Conservation (phyloP, 37 sponge, comb jelly and placozoan species). For the Bolinopsis microptera region DNA sequence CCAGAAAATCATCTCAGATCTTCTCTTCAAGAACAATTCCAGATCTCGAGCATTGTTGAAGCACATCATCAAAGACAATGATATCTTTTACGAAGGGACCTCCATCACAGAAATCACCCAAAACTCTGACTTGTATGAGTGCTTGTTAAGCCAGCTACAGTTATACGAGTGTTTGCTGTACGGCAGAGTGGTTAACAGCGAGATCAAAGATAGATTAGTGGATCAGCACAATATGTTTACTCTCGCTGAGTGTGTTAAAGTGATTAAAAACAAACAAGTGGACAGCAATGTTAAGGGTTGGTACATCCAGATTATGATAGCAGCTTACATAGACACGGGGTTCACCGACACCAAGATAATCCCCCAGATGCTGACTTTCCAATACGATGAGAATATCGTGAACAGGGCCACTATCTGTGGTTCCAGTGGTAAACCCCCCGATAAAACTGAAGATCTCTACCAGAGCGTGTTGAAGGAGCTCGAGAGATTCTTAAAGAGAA, state of each 20-base stretch:
- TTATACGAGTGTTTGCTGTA: background rate
- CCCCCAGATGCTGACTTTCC: constrained; percentile 18
- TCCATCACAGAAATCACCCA: background rate
- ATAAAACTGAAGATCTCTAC: background rate
- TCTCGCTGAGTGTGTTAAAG: background rate
- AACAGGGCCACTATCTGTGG: background rate
- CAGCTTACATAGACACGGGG: background rate
- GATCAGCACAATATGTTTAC: background rate
- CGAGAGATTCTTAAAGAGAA: background rate
- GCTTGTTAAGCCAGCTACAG: background rate
- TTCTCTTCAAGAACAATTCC: background rate
- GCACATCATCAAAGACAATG: background rate
- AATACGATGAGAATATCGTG: background rate
- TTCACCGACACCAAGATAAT: background rate
- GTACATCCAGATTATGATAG: background rate
- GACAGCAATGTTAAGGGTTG: background rate
- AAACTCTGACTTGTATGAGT: background rate
- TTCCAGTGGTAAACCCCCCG: background rate
- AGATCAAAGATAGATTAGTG: background rate
- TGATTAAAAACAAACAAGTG: background rate
- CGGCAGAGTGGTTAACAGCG: background rate
- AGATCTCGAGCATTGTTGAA: background rate
- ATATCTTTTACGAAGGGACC: background rate
- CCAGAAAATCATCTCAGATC: background rate
- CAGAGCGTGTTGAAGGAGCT: background rate